A percentile compares a stretch with the other conserved stretches of the same genome.
phyloP scores from a whole-genome alignment of 2,113 vertebrate genomes.

The Mystacornis crossleyi region DNA sequence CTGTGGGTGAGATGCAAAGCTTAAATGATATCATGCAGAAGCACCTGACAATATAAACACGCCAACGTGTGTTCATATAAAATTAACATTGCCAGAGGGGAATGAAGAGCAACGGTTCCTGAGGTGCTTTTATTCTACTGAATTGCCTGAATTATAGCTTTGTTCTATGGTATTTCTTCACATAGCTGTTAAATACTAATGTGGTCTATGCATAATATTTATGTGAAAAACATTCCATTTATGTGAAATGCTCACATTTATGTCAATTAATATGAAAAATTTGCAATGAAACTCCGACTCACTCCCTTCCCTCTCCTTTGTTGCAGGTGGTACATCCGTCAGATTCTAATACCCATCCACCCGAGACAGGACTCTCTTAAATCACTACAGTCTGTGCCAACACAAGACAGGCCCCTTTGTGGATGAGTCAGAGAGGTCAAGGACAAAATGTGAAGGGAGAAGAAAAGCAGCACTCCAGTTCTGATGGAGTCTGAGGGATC shows the following conservation, averaged over 20 bases:
- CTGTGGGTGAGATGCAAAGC: neutral
- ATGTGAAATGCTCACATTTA: neutral
- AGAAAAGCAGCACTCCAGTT: neutral
- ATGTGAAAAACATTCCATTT: neutral
- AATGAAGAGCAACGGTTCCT: neutral
- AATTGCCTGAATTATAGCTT: conserved; percentile 4
- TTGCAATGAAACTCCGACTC: neutral
- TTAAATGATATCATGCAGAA: neutral
- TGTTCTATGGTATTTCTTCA: neutral
- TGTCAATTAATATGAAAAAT: conserved; percentile 4
- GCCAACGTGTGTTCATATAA: neutral
- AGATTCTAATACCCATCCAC: neutral
- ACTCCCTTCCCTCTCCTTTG: neutral
- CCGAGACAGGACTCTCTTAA: neutral
- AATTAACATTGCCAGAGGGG: neutral
- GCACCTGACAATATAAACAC: neutral
- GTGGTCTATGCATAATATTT: neutral
- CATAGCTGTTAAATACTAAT: neutral
- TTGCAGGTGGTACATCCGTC: neutral
- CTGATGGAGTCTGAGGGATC: neutral
- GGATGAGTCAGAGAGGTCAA: neutral
- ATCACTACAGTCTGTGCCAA: neutral
- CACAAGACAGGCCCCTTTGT: neutral
- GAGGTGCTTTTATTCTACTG: neutral
- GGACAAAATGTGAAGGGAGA: neutral